Evolutionary conservation across 64 coral and sea anemone species (phyloP), one percentile per base, ranked within the genome.

Genomic region (Montipora foliosa): DNA sequence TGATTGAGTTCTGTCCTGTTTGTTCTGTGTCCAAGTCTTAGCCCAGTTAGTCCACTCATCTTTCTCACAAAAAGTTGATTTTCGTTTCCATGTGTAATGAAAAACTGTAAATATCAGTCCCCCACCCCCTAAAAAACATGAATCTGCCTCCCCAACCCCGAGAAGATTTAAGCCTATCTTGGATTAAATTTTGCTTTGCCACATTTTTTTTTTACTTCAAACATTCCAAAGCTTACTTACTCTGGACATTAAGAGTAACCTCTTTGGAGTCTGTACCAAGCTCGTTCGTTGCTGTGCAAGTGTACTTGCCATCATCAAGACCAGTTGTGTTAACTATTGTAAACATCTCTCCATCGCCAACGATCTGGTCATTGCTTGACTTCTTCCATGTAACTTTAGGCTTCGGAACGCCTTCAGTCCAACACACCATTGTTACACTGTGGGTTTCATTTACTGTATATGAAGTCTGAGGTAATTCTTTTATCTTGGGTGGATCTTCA

Each of bases 341-440:
- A 37, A 89, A 76, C 16, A 81, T 29, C 15, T 90, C 73, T 8
- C 95, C 95, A 9, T 16, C 7, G 24, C 87, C 47, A 91, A 87
- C 51, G 12, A n/a, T 4, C 44, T 78, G 47, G 11, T 1, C 5
- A 81, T 58, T 88, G 13, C 21, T 88, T 21, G 22, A 50, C 58
- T 79, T 96, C 53, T 5, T 87, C 95, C 95, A 96, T 11, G 49
- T 91, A 17, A 94, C 87, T 62, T 15, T 68, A 3, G 95, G 95
- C 62, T 53, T 6, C 44, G 95, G 95, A 19, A 97, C 89, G 22
- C 95, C 95, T 9, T 91, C 91, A 58, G 93, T 93, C 25, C 74
- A 19, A 12, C 95, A 97, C 47, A 87, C 49, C 75, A 97, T 79
- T 8, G 57, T 84, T 21, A 80, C 89, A 29, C 70, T 44, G 5